phyloP scores from a whole-genome alignment of 2,797 vertebrate genomes.

The Mormyrus hasselquistii region DNA sequence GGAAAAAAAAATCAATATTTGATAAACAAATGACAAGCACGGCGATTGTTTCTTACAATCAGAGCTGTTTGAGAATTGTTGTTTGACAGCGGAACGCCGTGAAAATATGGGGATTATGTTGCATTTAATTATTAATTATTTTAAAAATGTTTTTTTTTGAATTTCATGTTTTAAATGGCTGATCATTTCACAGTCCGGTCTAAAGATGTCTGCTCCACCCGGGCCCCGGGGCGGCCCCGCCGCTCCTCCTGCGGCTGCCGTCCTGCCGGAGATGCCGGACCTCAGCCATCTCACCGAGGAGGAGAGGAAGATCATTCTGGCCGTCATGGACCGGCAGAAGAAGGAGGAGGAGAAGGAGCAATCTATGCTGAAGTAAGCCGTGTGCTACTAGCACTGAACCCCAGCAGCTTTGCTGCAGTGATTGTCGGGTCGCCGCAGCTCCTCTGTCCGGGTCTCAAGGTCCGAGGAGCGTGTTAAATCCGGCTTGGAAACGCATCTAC shows the following conservation, averaged over 20 bases:
- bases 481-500: neutral
- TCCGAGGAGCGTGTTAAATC: neutral
- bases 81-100: neutral
- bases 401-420: neutral
- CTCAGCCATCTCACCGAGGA: conserved; percentile 99
- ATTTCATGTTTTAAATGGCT: neutral
- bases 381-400: neutral
- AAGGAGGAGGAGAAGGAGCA: conserved; percentile 97
- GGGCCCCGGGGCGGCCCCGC: conserved; percentile 83
- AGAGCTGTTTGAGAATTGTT: neutral
- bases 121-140: neutral
- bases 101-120: neutral
- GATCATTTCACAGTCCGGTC: neutral
- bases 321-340: conserved; percentile 96
- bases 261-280: conserved; percentile 84
- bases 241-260: conserved; percentile 55
- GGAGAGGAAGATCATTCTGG: conserved; percentile 94
- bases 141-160: neutral
- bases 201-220: conserved; percentile 89
- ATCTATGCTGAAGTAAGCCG: conserved; percentile 93
- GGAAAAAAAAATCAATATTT: neutral
- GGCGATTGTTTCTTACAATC: neutral
- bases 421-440: neutral
- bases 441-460: neutral
- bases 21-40: neutral